Conservation (phyloP, 2,113 vertebrate species). For the Ptychochromis oligacanthus region DNA sequence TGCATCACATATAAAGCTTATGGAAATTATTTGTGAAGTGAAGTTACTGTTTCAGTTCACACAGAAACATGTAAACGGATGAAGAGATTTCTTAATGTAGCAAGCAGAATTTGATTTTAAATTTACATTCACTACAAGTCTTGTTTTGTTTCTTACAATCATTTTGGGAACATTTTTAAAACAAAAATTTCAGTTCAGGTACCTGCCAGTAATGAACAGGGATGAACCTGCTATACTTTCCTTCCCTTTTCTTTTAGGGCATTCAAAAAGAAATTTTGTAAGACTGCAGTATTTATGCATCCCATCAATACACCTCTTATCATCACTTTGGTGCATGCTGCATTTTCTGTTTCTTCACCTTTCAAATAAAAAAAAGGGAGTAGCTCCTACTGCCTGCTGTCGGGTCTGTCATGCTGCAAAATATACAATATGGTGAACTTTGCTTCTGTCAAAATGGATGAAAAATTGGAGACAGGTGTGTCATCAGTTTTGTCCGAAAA, state of each 20-base stretch:
- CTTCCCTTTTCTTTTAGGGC: not conserved
- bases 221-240: not conserved
- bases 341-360: not conserved
- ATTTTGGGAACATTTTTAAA: not conserved
- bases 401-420: not conserved
- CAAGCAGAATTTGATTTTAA: not conserved
- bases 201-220: not conserved
- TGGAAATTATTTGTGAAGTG: not conserved
- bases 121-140: not conserved
- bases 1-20: not conserved
- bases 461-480: not conserved
- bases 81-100: not conserved
- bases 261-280: not conserved
- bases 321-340: rapidly evolving
- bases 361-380: not conserved
- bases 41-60: not conserved
- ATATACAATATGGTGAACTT: slow-evolving; percentile 3
- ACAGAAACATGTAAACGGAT: not conserved
- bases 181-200: rapidly evolving
- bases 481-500: not conserved
- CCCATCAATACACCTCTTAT: not conserved
- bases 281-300: not conserved
- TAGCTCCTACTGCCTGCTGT: not conserved
- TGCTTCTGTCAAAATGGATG: slow-evolving; percentile 4
- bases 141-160: not conserved